Base-by-base conservation (phyloP, 37 sponge, comb jelly and placozoan species). In the Ianthella basta region DNA sequence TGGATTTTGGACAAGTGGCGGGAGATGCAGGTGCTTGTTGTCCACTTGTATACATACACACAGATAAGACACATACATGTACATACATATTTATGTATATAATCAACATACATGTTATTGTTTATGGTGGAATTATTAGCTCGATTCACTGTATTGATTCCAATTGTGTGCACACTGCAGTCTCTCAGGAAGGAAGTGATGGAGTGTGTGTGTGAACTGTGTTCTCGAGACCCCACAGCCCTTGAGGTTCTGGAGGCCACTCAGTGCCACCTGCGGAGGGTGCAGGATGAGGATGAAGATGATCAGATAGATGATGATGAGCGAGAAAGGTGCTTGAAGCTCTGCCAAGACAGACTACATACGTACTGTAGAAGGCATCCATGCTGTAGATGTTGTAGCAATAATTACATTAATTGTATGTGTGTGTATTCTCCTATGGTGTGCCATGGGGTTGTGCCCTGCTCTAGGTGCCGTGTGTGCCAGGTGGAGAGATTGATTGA, bases 261-360 rank as follows among this genome's bases (percentile, higher is more conserved):
- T 34, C 65, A 37, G 20, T 82, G 82, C 61, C 82, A 82, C 41
- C 44, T 82, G 67, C 8, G 82, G 55, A 13, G 37, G 5, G 20
- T 6, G 5, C n/a, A 1, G 21, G 25, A 50, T 53, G 41, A 36
- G 0, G 21, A 23, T 23, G 78, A 75, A 25, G 24, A n/a, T 75
- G 78, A 75, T 75, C 44, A 41, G 25, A 75, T 41, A 10, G 50
- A 44, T 10, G 50, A 44, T 8, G 8, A 8, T 44, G 50, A 44
- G 8, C 3, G 64, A 61, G 64, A n/a, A 5, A 61, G 4, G 64
- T 61, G 29, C 64, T 2, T 61, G 29, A n/a, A 61, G 64, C 27
- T 27, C 24, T 10, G 5, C 64, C 24, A 29, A 44, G 6, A 8
- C 50, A 44, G 50, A 3, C 6, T 10, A 8, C 50, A 44, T 44